Evolutionary conservation across 2,113 vertebrate genomes (phyloP).

Genomic region (Setophaga petechia): DNA sequence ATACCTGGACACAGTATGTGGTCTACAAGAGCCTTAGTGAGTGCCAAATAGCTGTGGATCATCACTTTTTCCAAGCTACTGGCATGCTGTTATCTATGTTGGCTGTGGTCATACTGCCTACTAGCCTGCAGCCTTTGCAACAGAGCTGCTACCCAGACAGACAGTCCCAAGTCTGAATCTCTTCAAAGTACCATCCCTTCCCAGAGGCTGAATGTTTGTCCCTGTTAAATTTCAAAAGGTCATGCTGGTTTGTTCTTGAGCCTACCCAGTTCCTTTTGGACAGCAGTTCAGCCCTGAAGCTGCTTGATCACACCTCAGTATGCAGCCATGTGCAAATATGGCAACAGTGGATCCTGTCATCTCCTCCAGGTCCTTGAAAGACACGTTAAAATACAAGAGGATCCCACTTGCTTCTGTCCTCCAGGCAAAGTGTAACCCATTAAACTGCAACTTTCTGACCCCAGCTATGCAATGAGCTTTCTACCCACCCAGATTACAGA

Average conservation of each 20-base stretch:
- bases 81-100: background rate
- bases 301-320: background rate
- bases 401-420: background rate
- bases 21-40: background rate
- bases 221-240: background rate
- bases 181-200: background rate
- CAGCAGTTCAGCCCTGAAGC: background rate
- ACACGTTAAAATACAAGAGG: background rate
- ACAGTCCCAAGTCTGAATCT: background rate
- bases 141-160: background rate
- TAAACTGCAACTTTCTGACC: background rate
- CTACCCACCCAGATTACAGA: background rate
- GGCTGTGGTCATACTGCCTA: background rate
- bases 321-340: background rate
- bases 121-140: background rate
- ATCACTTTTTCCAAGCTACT: background rate
- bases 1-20: background rate
- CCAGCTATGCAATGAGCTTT: background rate
- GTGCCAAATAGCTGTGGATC: background rate
- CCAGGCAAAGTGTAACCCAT: background rate
- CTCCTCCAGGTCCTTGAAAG: background rate
- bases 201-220: background rate
- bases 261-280: background rate
- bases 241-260: background rate
- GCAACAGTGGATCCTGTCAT: background rate